phyloP scores from a whole-genome alignment of 2,113 vertebrate genomes.

The Macroglossus sobrinus region DNA sequence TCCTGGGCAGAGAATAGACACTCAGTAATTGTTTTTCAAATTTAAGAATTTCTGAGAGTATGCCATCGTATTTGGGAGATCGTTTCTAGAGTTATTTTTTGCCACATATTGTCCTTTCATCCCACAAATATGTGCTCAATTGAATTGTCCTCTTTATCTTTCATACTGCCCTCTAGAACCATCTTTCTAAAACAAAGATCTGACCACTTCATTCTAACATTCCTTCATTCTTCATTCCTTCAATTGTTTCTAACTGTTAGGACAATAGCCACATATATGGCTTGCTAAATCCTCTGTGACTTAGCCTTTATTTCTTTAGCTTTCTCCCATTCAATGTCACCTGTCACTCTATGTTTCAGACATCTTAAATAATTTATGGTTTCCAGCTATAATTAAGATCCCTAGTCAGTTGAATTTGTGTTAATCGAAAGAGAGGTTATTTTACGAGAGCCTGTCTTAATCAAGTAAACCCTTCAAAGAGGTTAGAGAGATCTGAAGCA shows the following conservation, averaged over 20 bases:
- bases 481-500: background rate
- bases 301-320: background rate
- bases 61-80: background rate
- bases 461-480: background rate
- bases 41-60: background rate
- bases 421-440: background rate
- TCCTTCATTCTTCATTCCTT: background rate
- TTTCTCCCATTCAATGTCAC: background rate
- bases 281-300: background rate
- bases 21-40: background rate
- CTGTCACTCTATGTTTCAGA: background rate
- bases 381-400: conserved; percentile 25
- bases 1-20: background rate
- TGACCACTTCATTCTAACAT: background rate
- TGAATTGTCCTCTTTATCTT: background rate
- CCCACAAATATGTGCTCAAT: background rate
- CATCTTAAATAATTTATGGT: background rate
- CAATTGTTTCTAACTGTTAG: background rate
- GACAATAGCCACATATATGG: background rate
- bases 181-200: background rate
- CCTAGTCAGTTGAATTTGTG: background rate
- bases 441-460: background rate
- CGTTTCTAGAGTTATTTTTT: background rate
- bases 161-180: background rate
- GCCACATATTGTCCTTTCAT: background rate